Evolutionary conservation across 2,888 invertebrate species (phyloP).

Genomic region (Cepaea hortensis): DNA sequence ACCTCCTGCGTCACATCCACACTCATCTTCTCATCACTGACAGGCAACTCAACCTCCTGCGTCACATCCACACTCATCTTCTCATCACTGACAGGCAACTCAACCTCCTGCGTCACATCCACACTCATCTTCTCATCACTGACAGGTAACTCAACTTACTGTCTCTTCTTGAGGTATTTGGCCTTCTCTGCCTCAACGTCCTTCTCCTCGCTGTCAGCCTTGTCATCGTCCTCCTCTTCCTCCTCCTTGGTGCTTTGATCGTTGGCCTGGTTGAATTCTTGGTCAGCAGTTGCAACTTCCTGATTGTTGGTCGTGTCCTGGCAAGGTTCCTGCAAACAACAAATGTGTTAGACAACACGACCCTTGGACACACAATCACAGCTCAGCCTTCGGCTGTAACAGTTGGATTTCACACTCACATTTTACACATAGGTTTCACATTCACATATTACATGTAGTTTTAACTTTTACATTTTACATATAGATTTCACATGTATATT

Average conservation of each 20-base stretch:
- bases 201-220: slow-evolving; percentile 56
- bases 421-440: too few relatives aligned
- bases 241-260: slow-evolving; percentile 29
- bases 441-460: too few relatives aligned
- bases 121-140: background rate
- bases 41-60: too few relatives aligned
- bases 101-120: background rate
- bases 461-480: too few relatives aligned
- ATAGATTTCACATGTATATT: too few relatives aligned
- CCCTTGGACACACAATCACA: too few relatives aligned
- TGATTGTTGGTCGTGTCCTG: slow-evolving; percentile 8
- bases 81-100: background rate
- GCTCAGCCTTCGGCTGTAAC: too few relatives aligned
- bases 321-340: background rate
- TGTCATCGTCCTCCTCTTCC: slow-evolving; percentile 79
- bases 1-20: background rate
- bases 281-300: background rate
- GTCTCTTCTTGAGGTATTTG: slow-evolving; percentile 66
- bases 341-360: too few relatives aligned
- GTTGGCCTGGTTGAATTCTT: slow-evolving; percentile 10
- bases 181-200: slow-evolving; percentile 60
- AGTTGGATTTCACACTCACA: too few relatives aligned
- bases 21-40: background rate
- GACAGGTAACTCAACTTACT: slow-evolving; percentile 56
- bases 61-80: background rate